Base-by-base conservation (phyloP, 37 sponge, comb jelly and placozoan genomes). In the Chondrosia reniformis region DNA sequence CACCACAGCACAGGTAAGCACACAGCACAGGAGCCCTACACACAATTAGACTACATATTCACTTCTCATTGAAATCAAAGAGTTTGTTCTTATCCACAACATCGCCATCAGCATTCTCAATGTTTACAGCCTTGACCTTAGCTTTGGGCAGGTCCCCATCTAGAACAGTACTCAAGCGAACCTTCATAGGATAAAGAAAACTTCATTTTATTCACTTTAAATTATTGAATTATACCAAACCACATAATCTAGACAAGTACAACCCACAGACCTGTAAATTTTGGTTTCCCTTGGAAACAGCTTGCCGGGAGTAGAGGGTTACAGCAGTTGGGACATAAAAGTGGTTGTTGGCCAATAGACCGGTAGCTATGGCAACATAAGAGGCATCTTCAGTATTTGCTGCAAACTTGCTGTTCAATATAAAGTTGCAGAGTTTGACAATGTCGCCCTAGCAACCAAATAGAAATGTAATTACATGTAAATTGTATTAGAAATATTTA, bases 391-490 rank as follows among this genome's bases (percentile, higher is more conserved):
- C 74, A 0, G 77, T 76, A n/a, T 49, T 49, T 1, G 74, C 31
- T 22, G 87, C 74, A 63, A 78, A 80, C 38, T 76, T 80, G 77
- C 76, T 91, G 73, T 76, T 62, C 25, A 91, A 33, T 32, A 91
- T 59, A 45, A 76, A 86, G 84, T 86, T 91, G 64, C 81, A 86
- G 65, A 91, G 77, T 78, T 80, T 84, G 32, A 80, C 79, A 28
- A 75, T 81, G 28, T 91, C 87, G 0, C 15, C 75, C 90, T 89
- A 65, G 2, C 25, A n/a, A n/a, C n/a, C n/a, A 58, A 4, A 58
- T 3, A 4, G 6, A 58, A 3, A 58, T 5, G 54, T 24, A 9
- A 15, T 15, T 38, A 37, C 22, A 10, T 19, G 30, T 44, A 2
- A n/a, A n/a, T n/a, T n/a, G n/a, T n/a, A n/a, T n/a, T n/a, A n/a